Evolutionary conservation across 2,888 invertebrate genomes (phyloP).

Genomic region (Pteria penguin): DNA sequence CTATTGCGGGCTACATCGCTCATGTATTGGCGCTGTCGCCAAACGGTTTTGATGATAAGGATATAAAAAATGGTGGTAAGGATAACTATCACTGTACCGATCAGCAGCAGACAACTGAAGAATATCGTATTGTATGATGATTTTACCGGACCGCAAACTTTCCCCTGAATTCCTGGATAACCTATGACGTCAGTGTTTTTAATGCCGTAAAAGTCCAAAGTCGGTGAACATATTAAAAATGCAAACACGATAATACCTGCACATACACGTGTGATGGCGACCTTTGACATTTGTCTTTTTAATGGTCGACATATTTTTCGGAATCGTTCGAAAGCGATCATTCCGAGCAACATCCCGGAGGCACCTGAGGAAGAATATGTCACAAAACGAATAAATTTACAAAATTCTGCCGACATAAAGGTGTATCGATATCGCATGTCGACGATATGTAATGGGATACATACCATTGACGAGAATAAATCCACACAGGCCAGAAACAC

Average conservation of each 20-base stretch:
- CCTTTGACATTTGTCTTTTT: not conserved
- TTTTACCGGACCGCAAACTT: not conserved
- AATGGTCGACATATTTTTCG: not conserved
- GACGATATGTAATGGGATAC: not conserved
- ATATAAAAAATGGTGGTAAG: not conserved
- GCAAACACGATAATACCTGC: not conserved
- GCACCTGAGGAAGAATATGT: not conserved
- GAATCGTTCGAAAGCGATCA: not conserved
- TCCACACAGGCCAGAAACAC: not conserved
- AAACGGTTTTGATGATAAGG: not conserved
- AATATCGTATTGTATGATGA: not conserved
- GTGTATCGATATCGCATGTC: not conserved
- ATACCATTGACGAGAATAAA: not conserved
- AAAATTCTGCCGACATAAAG: not conserved
- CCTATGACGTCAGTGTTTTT: not conserved
- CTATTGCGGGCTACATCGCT: not conserved
- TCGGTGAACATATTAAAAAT: not conserved
- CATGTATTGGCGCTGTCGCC: not conserved
- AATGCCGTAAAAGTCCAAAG: not conserved
- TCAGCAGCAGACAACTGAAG: not conserved
- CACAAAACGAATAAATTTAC: not conserved
- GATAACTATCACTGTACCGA: not conserved
- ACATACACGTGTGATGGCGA: not conserved
- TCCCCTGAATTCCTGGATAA: not conserved
- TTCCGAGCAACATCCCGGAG: not conserved